Base-by-base conservation (phyloP, 2,888 invertebrate genomes). In the Biston stratarius region DNA sequence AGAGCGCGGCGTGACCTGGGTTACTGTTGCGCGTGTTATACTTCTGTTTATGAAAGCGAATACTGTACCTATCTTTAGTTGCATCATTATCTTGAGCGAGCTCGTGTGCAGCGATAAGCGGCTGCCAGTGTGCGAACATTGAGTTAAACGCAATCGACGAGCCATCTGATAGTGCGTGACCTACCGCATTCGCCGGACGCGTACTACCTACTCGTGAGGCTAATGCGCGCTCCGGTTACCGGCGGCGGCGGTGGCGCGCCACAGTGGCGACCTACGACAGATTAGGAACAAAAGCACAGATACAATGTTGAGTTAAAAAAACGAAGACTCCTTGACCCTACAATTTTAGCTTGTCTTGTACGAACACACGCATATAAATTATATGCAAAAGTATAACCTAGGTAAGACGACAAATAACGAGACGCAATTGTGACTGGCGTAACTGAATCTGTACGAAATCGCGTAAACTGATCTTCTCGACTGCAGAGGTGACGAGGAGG, bases 91-190 rank as follows among this genome's bases (percentile, higher is more conserved):
- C 74, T 68, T 65, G 62, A 36, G 34, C 56, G 63, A 71, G 70
- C 68, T 63, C 44, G 63, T 64, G 70, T 77, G 72, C 71, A 70
- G 67, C 71, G 79, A 80, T 81, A 83, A 80, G 69, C 67, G 69
- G 66, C 56, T 58, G 75, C 67, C 59, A 71, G 66, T 74, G 74
- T 74, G 73, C 60, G 60, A 55, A 60, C 66, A 56, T 60, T 63
- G 70, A 69, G 70, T 48, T 64, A 64, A 69, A 67, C 76, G 74
- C 74, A 76, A 80, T 76, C 77, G 68, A 71, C 75, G 60, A 69
- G 73, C 57, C 70, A 77, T 83, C 77, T 74, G 80, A 81, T 80
- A 81, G 73, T 77, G 72, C 80, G 74, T 74, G 82, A 83, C 81
- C 82, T 83, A 83, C 82, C 82, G 77, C 80, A 83, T 80, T 78